phyloP scores from a whole-genome alignment of 2,888 invertebrate species.

The Parascotia fuliginaria region DNA sequence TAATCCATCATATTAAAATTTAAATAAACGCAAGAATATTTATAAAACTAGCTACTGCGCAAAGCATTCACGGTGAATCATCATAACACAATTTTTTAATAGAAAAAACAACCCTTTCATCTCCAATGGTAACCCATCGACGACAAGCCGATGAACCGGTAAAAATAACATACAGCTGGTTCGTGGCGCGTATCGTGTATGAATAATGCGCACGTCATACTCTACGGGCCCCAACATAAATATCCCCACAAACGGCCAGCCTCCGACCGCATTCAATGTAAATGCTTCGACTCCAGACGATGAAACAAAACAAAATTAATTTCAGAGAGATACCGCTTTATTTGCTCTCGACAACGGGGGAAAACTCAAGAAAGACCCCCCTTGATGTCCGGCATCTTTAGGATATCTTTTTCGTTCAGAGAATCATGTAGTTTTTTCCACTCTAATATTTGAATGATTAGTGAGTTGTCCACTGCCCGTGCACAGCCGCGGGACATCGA shows the following conservation, averaged over 20 bases:
- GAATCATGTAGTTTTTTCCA: conserved; percentile 61
- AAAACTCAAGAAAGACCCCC: conserved; percentile 78
- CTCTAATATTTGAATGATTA: conserved; percentile 73
- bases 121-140: conserved; percentile 48
- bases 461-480: conserved; percentile 62
- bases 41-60: conserved; percentile 16
- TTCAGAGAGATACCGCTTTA: conserved; percentile 80
- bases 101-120: conserved; percentile 48
- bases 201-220: conserved; percentile 84
- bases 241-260: conserved; percentile 78
- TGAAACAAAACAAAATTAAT: conserved; percentile 85
- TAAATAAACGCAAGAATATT: conserved; percentile 14
- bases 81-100: conserved; percentile 34
- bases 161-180: conserved; percentile 81
- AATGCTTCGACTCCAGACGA: conserved; percentile 81
- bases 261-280: conserved; percentile 84
- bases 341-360: conserved; percentile 67
- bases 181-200: conserved; percentile 71
- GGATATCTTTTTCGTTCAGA: conserved; percentile 69
- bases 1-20: conserved; percentile 9
- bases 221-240: conserved; percentile 80
- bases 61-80: conserved; percentile 28
- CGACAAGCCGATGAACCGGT: conserved; percentile 76
- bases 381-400: conserved; percentile 71
- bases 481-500: conserved; percentile 61